These are phyloP conservation scores for Chromoteleia sp. DNA, from an alignment of 2,888 invertebrate genomes.

Conservation along the genomic window DNA sequence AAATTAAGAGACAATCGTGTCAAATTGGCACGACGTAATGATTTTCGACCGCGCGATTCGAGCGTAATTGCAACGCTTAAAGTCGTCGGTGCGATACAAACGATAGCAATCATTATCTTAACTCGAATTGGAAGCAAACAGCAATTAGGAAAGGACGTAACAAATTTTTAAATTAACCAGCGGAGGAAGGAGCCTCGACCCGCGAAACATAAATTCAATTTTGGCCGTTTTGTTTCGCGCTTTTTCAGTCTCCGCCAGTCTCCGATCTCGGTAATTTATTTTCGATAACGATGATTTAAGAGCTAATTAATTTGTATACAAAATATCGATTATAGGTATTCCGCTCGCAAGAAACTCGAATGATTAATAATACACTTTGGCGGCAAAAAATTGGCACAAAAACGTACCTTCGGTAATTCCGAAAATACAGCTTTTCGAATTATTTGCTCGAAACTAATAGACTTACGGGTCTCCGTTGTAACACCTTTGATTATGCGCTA, in stretches of 20 bases:
- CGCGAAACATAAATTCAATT: neutral
- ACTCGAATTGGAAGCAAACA: slow-evolving; percentile 30
- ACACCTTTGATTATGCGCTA: slow-evolving; percentile 43
- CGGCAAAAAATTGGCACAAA: neutral
- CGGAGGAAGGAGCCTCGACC: neutral
- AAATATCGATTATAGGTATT: slow-evolving; percentile 2
- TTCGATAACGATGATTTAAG: slow-evolving; percentile 23
- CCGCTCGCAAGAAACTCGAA: neutral
- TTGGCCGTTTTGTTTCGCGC: neutral
- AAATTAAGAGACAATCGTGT: too few species aligned
- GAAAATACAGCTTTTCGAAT: slow-evolving; percentile 4
- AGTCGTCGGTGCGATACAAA: slow-evolving; percentile 17
- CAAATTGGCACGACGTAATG: slow-evolving; percentile 2
- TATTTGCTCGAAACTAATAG: slow-evolving; percentile 14
- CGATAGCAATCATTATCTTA: slow-evolving; percentile 40
- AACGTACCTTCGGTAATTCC: neutral
- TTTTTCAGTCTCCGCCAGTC: neutral
- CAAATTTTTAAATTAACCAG: slow-evolving; percentile 35
- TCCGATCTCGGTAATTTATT: neutral
- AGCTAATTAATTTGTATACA: slow-evolving; percentile 23
- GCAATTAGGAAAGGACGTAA: slow-evolving; percentile 15
- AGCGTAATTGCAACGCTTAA: slow-evolving; percentile 33
- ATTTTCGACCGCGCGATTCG: neutral
- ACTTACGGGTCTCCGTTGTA: slow-evolving; percentile 8
- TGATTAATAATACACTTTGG: neutral